These are phyloP conservation scores for Proales similis DNA, from an alignment of 1,140 invertebrate species.

Conservation along the genomic window DNA sequence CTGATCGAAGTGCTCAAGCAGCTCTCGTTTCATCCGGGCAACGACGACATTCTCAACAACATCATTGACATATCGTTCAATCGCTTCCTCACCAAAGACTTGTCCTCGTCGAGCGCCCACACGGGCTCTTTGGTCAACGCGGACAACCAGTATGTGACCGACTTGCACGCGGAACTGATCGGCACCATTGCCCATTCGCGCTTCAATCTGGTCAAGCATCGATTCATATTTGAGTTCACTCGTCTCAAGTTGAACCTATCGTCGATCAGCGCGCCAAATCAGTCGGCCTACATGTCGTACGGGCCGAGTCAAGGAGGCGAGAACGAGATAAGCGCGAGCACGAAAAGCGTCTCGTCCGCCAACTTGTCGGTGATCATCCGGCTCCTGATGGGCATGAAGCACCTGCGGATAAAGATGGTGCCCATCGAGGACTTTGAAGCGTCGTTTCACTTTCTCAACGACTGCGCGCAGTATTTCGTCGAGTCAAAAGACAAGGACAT, in stretches of 20 bases:
- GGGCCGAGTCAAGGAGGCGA: background rate
- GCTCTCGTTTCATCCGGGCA: constrained; percentile 90
- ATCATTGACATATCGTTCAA: constrained; percentile 94
- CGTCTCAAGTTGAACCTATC: constrained; percentile 9
- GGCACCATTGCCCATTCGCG: constrained; percentile 78
- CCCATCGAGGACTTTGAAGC: constrained; percentile 99
- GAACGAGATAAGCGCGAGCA: constrained; percentile 67
- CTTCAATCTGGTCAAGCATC: constrained; percentile 2
- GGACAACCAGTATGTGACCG: constrained; percentile 78
- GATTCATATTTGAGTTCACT: constrained; percentile 15
- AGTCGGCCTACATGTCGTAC: background rate
- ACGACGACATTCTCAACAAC: constrained; percentile 85
- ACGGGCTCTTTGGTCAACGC: constrained; percentile 50
- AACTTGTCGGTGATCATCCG: constrained; percentile 86
- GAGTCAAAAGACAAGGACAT: constrained; percentile 95
- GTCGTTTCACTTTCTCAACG: constrained; percentile 95
- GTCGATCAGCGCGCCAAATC: background rate
- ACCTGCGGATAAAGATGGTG: constrained; percentile 94
- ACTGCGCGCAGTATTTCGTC: constrained; percentile 93
- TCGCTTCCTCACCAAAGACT: constrained; percentile 94
- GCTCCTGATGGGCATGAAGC: constrained; percentile 98
- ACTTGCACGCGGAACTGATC: constrained; percentile 95
- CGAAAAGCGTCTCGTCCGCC: constrained; percentile 79
- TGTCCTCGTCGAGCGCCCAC: constrained; percentile 67
- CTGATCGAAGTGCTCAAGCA: constrained; percentile 39